These are phyloP conservation scores for Antigone vipio DNA, from an alignment of 2,113 vertebrate genomes.

Conservation along the genomic window DNA sequence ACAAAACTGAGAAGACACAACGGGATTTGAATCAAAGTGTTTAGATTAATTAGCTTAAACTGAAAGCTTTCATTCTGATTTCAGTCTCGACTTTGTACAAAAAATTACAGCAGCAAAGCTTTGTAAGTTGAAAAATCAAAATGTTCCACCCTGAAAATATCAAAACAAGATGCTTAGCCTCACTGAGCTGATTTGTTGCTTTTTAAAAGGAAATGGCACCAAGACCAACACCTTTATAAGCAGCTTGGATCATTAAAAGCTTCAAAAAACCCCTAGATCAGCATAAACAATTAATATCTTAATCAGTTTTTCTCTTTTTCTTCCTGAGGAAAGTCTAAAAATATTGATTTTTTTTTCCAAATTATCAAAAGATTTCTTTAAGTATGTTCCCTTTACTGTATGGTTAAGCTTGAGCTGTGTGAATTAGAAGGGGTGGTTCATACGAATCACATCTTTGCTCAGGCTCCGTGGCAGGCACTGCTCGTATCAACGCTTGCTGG, in stretches of 20 bases:
- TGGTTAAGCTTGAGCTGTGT: neutral
- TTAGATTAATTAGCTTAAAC: conserved; percentile 63
- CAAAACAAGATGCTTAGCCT: conserved; percentile 34
- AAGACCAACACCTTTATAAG: conserved; percentile 36
- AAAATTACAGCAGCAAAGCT: conserved; percentile 38
- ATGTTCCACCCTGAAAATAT: conserved; percentile 47
- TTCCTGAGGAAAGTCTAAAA: neutral
- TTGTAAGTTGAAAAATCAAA: conserved; percentile 41
- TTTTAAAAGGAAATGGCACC: conserved; percentile 22
- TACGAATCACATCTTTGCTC: neutral
- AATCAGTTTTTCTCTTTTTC: neutral
- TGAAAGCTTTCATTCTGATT: conserved; percentile 52
- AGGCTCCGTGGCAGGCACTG: neutral
- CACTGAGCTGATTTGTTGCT: conserved; percentile 16
- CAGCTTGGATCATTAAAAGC: conserved; percentile 6
- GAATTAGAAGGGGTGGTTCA: neutral
- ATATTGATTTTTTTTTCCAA: neutral
- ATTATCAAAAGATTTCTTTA: neutral
- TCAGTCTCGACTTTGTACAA: neutral
- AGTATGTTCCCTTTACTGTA: neutral
- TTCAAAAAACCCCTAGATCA: neutral
- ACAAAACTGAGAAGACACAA: conserved; percentile 52
- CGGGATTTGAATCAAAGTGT: conserved; percentile 39
- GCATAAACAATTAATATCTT: conserved; percentile 31
- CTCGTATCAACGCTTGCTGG: neutral